These are phyloP conservation scores for Drosophila sproati DNA, from an alignment of 1,140 invertebrate species.

Conservation along the genomic window DNA sequence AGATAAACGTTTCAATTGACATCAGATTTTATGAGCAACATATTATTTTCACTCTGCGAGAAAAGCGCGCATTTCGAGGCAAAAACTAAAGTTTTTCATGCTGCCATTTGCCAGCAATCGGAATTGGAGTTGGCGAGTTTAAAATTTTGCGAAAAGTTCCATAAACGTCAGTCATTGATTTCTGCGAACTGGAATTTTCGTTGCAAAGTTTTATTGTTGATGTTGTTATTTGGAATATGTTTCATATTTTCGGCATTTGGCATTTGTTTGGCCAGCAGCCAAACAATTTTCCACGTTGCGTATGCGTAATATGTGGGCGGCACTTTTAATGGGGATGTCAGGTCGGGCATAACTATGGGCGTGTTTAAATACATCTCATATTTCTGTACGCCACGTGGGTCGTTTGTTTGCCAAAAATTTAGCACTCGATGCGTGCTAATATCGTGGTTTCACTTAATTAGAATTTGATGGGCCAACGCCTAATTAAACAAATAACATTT, in stretches of 20 bases:
- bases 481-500: constrained; percentile 27
- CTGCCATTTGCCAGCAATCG: constrained; percentile 50
- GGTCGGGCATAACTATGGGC: neutral
- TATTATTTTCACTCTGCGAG: constrained; percentile 71
- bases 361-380: constrained; percentile 20
- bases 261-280: constrained; percentile 61
- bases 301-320: constrained; percentile 59
- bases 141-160: constrained; percentile 44
- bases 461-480: constrained; percentile 34
- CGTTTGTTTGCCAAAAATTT: constrained; percentile 24
- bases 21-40: constrained; percentile 73
- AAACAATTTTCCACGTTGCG: constrained; percentile 53
- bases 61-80: neutral
- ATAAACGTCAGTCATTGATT: constrained; percentile 70
- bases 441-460: constrained; percentile 43
- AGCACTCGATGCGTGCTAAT: constrained; percentile 44
- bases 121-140: constrained; percentile 19
- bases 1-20: constrained; percentile 71
- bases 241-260: constrained; percentile 50
- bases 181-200: constrained; percentile 39
- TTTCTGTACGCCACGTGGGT: constrained; percentile 29
- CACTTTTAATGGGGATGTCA: neutral
- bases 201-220: constrained; percentile 15
- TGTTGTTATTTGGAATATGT: constrained; percentile 59
- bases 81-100: constrained; percentile 11